phyloP scores from a whole-genome alignment of 2,113 vertebrate species.

The Bombycilla garrulus region DNA sequence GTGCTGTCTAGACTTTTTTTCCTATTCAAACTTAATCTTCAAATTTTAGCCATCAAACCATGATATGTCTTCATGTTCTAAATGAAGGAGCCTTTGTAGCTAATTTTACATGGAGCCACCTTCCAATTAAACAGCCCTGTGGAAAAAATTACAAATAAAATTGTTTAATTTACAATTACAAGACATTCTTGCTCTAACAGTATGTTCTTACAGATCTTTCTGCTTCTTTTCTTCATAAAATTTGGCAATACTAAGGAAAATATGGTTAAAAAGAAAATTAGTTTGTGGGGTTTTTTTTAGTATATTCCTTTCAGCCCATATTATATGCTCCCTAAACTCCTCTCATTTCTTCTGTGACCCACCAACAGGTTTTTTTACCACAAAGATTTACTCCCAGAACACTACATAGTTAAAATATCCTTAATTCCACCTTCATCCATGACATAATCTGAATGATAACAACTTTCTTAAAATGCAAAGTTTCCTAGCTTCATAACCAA shows the following conservation, averaged over 20 bases:
- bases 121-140: not conserved
- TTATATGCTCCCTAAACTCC: not conserved
- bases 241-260: not conserved
- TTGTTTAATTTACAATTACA: not conserved
- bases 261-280: not conserved
- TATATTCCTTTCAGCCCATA: not conserved
- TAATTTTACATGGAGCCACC: not conserved
- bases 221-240: not conserved
- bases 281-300: not conserved
- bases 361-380: not conserved
- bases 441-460: not conserved
- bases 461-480: not conserved
- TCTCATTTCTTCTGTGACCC: not conserved
- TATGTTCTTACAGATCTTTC: not conserved
- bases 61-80: not conserved
- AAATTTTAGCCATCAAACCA: not conserved
- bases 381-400: not conserved
- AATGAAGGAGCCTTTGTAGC: not conserved
- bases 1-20: not conserved
- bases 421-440: not conserved
- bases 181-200: not conserved
- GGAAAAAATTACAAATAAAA: not conserved
- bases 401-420: not conserved
- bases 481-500: not conserved
- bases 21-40: not conserved